Evolutionary conservation across 37 sponge, comb jelly and placozoan species (phyloP).

Genomic region (Aphrocallistes beatrix): DNA sequence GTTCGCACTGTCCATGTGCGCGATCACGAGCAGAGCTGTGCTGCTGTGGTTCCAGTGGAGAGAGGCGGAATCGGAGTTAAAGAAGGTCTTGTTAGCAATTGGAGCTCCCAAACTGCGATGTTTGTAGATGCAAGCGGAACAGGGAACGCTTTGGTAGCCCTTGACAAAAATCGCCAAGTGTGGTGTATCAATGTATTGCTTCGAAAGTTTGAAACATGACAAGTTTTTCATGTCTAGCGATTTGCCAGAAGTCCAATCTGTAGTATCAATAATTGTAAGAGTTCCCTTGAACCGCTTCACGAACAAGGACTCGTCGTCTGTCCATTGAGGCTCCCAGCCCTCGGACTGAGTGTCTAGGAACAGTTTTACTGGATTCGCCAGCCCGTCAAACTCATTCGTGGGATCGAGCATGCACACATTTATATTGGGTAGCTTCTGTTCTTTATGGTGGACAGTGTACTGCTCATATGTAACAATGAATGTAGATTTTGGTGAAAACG

Average conservation of each 20-base stretch:
- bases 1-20: not conserved
- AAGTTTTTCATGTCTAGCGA: not conserved
- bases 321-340: constrained; percentile 6
- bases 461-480: not conserved
- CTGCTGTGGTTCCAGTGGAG: constrained; percentile 10
- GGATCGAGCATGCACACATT: not conserved
- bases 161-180: not conserved
- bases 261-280: not conserved
- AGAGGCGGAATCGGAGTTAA: not conserved
- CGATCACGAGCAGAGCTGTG: not conserved
- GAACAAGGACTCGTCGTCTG: not conserved
- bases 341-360: not conserved
- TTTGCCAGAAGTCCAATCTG: not conserved
- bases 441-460: not conserved
- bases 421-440: not conserved
- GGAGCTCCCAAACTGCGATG: constrained; percentile 17
- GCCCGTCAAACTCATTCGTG: too few relatives aligned
- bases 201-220: not conserved
- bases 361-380: not conserved
- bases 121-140: constrained; percentile 69
- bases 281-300: not conserved
- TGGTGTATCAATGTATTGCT: not conserved
- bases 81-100: not conserved
- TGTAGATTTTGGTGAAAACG: constrained; percentile 3
- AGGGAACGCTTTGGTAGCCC: constrained; percentile 27